Conservation (phyloP, 2,797 vertebrate genomes). For the Simalia tracyae region DNA sequence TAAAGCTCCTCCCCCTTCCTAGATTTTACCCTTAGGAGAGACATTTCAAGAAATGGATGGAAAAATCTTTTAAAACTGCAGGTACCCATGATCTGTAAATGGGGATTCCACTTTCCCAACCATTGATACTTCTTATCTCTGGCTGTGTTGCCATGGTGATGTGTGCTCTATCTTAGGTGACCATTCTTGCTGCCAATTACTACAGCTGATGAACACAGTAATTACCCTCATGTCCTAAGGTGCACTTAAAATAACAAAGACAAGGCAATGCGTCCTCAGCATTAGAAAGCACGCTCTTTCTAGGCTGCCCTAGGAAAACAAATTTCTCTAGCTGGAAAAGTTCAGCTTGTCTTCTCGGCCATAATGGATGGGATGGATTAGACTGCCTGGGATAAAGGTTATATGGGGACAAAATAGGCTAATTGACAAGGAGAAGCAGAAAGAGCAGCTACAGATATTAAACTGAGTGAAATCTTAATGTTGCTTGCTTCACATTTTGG, state of each 20-base stretch:
- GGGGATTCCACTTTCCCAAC: constrained; percentile 60
- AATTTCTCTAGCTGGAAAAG: constrained; percentile 45
- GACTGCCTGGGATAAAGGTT: constrained; percentile 46
- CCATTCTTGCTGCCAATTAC: constrained; percentile 80
- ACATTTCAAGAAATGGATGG: constrained; percentile 35
- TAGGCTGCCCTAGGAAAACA: constrained; percentile 47
- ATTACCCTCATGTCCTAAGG: constrained; percentile 76
- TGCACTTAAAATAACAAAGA: constrained; percentile 67
- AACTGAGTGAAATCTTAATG: constrained; percentile 23
- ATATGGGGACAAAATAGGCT: constrained; percentile 19
- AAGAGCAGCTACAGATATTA: constrained; percentile 23
- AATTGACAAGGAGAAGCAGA: constrained; percentile 23
- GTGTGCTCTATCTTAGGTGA: constrained; percentile 71
- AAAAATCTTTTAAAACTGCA: constrained; percentile 63
- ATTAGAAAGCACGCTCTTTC: constrained; percentile 25
- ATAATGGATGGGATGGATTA: constrained; percentile 36
- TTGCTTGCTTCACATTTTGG: not conserved
- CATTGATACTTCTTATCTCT: constrained; percentile 53
- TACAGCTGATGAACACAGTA: constrained; percentile 78
- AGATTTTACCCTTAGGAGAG: constrained; percentile 24
- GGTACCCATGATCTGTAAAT: constrained; percentile 52
- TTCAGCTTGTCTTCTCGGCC: constrained; percentile 45
- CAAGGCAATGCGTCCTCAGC: constrained; percentile 48
- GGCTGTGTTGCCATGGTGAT: constrained; percentile 81
- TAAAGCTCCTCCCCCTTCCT: not conserved